Evolutionary conservation across 2,888 invertebrate species (phyloP), one percentile per base, ranked within the genome.

Genomic region (Catotricha subobsoleta): DNA sequence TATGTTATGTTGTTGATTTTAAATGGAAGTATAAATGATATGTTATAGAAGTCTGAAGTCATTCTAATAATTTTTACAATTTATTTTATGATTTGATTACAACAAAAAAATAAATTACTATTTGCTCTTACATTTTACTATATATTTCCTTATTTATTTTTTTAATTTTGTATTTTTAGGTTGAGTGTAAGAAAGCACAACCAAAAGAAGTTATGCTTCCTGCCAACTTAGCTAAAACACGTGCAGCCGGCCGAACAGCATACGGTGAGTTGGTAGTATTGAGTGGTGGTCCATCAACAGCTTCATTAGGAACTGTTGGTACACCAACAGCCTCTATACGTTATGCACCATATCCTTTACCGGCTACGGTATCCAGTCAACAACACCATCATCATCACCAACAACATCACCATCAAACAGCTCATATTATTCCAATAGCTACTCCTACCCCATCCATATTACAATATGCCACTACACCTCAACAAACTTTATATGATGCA

Each of bases 141-240:
- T 12, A 12, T 34, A 3, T 34, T 21, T 21, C 10, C 5, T 15
- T 7, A 25, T 23, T 36, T 12, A 5, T 35, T 13, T 21, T 13
- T 19, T 33, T 19, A 12, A 20, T 16, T 31, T 18, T 18, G 12
- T 39, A 18, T 30, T 18, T 29, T 20, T 21, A 97, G 95, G 95
- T 97, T 71, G 97, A 97, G 74, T 95, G 95, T 74, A 97, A 97
- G 79, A 97, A 97, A 70, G 98, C 98, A 60, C 98, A 98, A 71
- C 98, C 98, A 50, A 98, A 98, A 74, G 98, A 98, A 74, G 97
- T 98, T 58, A 98, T 98, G 98, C 79, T 97, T 61, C 97, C 97
- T 57, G 84, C 88, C 54, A 90, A 88, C 67, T 69, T 90, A 71
- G 88, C 88, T 59, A 90, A 90, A 74, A 90, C 88, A 68, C 79